Percentiles rank a stretch among this genome's conserved stretches.
These are phyloP conservation scores for Monodelphis domestica DNA, from an alignment of 2,797 vertebrate genomes.

Conservation along the genomic window DNA sequence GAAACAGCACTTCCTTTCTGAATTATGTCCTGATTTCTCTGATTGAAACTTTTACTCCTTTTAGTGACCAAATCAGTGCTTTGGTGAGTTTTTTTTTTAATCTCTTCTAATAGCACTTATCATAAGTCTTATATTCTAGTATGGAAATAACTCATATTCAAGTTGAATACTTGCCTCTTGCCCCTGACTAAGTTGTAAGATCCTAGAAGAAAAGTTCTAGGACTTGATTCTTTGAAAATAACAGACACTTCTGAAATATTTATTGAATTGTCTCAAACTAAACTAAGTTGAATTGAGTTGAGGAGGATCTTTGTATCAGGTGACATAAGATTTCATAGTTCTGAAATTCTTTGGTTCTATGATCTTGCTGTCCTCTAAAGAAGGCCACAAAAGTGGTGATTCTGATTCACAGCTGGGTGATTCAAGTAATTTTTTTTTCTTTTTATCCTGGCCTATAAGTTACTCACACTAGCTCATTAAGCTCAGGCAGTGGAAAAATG, in stretches of 20 bases:
- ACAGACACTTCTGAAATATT: background rate
- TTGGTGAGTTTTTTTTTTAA: background rate
- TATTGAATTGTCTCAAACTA: background rate
- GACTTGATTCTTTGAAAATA: background rate
- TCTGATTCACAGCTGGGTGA: background rate
- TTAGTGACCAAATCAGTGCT: background rate
- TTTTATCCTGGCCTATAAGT: slow-evolving; percentile 32
- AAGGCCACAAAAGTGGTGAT: slow-evolving; percentile 17
- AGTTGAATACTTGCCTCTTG: background rate
- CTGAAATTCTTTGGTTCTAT: slow-evolving; percentile 10
- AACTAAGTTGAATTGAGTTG: background rate
- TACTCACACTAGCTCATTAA: slow-evolving; percentile 20
- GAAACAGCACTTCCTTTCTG: background rate
- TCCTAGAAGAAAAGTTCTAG: background rate
- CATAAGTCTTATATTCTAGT: background rate
- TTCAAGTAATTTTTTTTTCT: slow-evolving; percentile 25
- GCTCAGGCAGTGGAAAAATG: slow-evolving; percentile 23
- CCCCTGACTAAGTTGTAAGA: background rate
- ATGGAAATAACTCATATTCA: too few relatives aligned
- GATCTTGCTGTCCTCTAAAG: slow-evolving; percentile 29
- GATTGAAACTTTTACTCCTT: background rate
- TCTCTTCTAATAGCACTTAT: background rate
- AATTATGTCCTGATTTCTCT: background rate
- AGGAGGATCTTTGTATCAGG: background rate
- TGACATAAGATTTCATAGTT: background rate